Conservation (phyloP, 2,113 vertebrate species). For the Recurvirostra avosetta region DNA sequence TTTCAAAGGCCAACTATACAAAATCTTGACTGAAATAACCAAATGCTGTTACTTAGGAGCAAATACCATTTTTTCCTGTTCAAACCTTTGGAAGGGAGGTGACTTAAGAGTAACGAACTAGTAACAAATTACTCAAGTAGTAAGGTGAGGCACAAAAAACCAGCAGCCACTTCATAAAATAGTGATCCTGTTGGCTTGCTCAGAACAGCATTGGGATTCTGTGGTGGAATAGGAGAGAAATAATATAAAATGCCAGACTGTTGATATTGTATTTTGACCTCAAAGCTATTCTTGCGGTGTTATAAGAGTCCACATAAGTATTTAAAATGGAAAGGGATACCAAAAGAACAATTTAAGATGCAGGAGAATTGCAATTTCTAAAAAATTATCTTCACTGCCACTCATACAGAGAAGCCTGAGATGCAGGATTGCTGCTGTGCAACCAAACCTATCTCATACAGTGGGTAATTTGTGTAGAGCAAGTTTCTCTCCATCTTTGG, state of each 20-base stretch:
- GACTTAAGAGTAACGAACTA: neutral
- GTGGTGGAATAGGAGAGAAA: neutral
- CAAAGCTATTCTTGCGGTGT: neutral
- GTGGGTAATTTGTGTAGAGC: neutral
- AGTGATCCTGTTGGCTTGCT: neutral
- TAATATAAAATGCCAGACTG: neutral
- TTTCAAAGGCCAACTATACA: neutral
- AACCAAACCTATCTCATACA: neutral
- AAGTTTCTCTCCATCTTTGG: neutral
- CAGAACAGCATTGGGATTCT: neutral
- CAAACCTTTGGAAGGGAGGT: neutral
- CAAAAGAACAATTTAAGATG: neutral
- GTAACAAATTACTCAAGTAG: neutral
- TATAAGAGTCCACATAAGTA: neutral
- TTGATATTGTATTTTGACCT: neutral
- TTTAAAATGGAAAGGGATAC: neutral
- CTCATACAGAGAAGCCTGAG: neutral
- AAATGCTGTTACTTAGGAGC: neutral
- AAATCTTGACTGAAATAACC: neutral
- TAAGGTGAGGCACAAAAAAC: neutral
- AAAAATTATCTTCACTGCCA: neutral
- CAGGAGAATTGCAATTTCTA: neutral
- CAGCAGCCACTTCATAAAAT: neutral
- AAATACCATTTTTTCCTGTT: neutral
- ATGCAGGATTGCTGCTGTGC: neutral